Evolutionary conservation across 2,888 invertebrate species (phyloP), one percentile per base, ranked within the genome.

Genomic region (Drosophila macrospina): DNA sequence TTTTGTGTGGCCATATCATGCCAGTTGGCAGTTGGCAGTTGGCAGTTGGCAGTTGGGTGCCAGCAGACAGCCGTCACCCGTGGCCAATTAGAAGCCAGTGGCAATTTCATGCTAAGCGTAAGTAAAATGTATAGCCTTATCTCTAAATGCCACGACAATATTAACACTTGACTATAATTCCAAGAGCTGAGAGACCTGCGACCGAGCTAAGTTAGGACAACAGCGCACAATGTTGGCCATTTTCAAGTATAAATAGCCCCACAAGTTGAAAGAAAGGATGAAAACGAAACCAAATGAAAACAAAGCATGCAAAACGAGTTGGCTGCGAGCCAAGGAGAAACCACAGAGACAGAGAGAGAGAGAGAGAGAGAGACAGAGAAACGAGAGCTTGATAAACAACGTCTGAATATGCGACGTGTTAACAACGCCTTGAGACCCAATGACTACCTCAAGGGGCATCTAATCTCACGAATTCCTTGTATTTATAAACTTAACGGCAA

Each of bases 381-480:
- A n/a, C n/a, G n/a, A n/a, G 1, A 36, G 42, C 44, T 54, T 64
- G 81, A 73, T 80, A 78, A 86, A 72, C 80, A 86, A 78, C 73
- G 70, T 62, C 72, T 61, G 61, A 69, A 77, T 68, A 83, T 80
- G 84, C 78, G 78, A 84, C 78, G 81, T 84, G 83, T 86, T 86
- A 86, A 86, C 85, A 86, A 79, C 69, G 80, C 64, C 73, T 77
- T 44, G 44, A 59, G 65, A 62, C 64, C 37, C 57, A 50, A 55
- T 50, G 52, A 42, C 64, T 34, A 47, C 62, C 51, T 15, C 59
- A 45, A 42, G 44, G 51, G 36, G 48, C 24, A 41, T 37, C 36
- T 28, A 60, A 77, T 69, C 65, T 61, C 55, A 62, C 42, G 60
- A 32, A 34, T n/a, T 45, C 34, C 51, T 65, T 41, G 60, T 73